Evolutionary conservation across 2,797 vertebrate species (phyloP).

Genomic region (Epinephelus awoara): DNA sequence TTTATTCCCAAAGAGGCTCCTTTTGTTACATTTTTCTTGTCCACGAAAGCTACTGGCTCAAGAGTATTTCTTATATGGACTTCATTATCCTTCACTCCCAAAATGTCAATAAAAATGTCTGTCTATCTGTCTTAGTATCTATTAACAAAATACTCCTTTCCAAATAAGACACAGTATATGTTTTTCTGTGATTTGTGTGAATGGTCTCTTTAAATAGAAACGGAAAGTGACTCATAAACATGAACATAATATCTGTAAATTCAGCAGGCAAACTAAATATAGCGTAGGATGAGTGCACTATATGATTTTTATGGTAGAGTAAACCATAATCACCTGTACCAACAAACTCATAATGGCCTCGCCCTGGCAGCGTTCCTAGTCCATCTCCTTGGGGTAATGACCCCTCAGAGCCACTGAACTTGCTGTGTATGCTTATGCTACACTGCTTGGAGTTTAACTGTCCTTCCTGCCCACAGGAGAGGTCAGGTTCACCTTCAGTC

Average conservation of each 20-base stretch:
- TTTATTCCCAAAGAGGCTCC: conserved; percentile 60
- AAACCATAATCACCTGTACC: conserved; percentile 73
- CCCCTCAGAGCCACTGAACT: conserved; percentile 63
- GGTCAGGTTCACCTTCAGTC: conserved; percentile 80
- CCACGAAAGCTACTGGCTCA: conserved; percentile 23
- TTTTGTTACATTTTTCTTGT: conserved; percentile 37
- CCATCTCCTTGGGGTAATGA: conserved; percentile 75
- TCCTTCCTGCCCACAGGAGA: conserved; percentile 54
- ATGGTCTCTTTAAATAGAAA: conserved; percentile 7
- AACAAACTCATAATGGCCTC: conserved; percentile 64
- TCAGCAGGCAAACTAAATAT: conserved; percentile 53
- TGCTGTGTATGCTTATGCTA: conserved; percentile 63
- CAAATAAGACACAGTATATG: neutral
- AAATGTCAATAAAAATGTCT: conserved; percentile 7
- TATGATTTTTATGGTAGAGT: conserved; percentile 71
- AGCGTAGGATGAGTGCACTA: conserved; percentile 46
- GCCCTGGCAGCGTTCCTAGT: conserved; percentile 53
- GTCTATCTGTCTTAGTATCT: neutral
- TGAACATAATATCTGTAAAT: conserved; percentile 35
- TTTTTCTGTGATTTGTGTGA: neutral
- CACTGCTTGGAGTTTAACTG: conserved; percentile 60
- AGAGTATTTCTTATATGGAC: conserved; percentile 29
- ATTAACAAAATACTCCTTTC: conserved; percentile 1
- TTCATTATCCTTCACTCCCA: conserved; percentile 12
- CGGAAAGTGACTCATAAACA: conserved; percentile 30